A percentile compares a stretch with the other conserved stretches of the same genome.
Evolutionary conservation across 2,113 vertebrate species (phyloP).

Genomic region (Rhombomys opimus): DNA sequence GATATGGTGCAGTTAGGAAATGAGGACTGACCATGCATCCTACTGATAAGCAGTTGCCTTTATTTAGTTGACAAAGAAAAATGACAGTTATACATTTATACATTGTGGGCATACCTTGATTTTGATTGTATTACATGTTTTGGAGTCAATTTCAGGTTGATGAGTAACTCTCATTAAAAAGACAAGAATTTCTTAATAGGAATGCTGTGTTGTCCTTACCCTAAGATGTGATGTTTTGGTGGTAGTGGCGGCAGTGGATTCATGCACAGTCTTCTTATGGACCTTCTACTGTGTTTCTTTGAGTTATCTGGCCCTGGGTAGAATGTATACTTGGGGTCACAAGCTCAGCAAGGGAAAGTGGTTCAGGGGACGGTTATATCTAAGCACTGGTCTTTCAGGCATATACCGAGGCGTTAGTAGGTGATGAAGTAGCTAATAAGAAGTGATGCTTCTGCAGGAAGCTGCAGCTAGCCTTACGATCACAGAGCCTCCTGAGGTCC

Average conservation of each 20-base stretch:
- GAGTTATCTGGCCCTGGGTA: not conserved
- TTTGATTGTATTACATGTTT: conserved; percentile 26
- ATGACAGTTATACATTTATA: not conserved
- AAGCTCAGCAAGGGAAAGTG: not conserved
- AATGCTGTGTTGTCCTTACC: conserved; percentile 42
- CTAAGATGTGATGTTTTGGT: not conserved
- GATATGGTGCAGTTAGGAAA: conserved; percentile 32
- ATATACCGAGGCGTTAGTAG: not conserved
- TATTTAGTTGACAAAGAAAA: conserved; percentile 46
- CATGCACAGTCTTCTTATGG: not conserved
- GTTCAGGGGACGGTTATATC: not conserved
- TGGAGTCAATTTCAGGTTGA: conserved; percentile 35
- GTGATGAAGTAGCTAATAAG: not conserved
- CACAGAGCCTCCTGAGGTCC: not conserved
- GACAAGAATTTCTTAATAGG: not conserved
- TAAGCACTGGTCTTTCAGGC: not conserved
- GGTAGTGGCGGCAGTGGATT: not conserved
- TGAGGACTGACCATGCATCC: not conserved
- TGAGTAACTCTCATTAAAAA: conserved; percentile 25
- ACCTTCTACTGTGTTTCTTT: not conserved
- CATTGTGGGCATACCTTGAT: conserved; percentile 7
- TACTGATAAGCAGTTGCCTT: not conserved
- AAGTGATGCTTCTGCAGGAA: not conserved
- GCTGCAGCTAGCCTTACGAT: not conserved
- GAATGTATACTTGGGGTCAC: not conserved